phyloP scores from a whole-genome alignment of 2,888 invertebrate species.

The Trilocha varians region DNA sequence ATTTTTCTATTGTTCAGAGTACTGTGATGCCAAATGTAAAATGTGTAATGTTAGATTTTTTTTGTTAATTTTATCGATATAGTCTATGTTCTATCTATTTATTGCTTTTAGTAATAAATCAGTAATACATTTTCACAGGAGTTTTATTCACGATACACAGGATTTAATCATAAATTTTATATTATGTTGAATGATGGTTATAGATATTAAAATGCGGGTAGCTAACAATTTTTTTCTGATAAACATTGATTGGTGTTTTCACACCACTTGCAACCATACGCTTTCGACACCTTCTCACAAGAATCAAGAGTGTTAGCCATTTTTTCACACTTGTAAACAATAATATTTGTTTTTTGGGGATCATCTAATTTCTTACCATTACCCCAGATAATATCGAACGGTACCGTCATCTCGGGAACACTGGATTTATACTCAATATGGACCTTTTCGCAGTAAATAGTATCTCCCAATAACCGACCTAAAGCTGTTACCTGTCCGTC shows the following conservation, averaged over 20 bases:
- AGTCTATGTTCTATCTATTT: conserved; percentile 68
- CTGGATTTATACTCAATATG: not conserved
- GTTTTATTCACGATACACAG: not conserved
- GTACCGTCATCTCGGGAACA: not conserved
- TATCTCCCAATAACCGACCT: not conserved
- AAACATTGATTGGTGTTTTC: not conserved
- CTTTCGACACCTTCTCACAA: not conserved
- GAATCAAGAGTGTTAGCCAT: not conserved
- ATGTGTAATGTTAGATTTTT: conserved; percentile 48
- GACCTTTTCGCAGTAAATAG: not conserved
- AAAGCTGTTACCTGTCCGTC: not conserved
- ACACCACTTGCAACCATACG: not conserved
- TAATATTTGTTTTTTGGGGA: not conserved
- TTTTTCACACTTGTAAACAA: not conserved
- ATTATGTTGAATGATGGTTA: too few relatives aligned
- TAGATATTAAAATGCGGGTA: too few relatives aligned
- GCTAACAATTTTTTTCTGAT: not conserved
- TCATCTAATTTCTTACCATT: not conserved
- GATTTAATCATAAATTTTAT: not conserved
- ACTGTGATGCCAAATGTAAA: conserved; percentile 69
- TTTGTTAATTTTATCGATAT: conserved; percentile 66
- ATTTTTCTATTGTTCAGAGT: conserved; percentile 29
- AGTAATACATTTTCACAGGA: conserved; percentile 29
- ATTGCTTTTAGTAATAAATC: conserved; percentile 67
- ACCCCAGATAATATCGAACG: not conserved